Base-by-base conservation (phyloP, 2,888 invertebrate species). In the Eupsilia transversa region DNA sequence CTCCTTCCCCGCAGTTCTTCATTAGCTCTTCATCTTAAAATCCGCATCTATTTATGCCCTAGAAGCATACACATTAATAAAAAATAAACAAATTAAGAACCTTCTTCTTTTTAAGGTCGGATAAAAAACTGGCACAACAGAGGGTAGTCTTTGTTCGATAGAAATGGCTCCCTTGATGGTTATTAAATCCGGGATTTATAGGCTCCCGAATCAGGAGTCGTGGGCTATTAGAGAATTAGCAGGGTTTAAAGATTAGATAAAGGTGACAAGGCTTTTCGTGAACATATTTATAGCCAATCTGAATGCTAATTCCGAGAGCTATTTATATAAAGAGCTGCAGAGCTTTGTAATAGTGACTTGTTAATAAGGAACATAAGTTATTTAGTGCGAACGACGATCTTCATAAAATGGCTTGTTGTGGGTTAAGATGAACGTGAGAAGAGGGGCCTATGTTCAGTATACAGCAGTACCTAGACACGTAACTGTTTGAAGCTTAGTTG, bases 121-220 rank as follows among this genome's bases (percentile, higher is more conserved):
- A 38, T 68, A 23, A 38, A 74, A 76, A 52, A 59, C 23, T 74
- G 67, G 66, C 71, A 75, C 82, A 80, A 79, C 84, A 83, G 79
- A 79, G 80, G 80, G 75, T 70, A 66, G 72, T 74, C 80, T 86
- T 84, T 86, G 85, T 86, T 79, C 84, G 81, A 73, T 77, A 72
- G 73, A 84, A 92, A 91, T 88, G 79, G 88, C 74, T 89, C 91
- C 89, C 92, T 84, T 83, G 91, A 91, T 90, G 86, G 88, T 89
- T 91, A 92, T 92, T 92, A 91, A 91, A 90, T 88, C 88, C 85
- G 75, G 84, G 88, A 91, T 91, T 91, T 90, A 89, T 89, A 75
- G 78, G 67, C 80, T 80, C 79, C 81, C 82, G 74, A 85, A 90
- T 92, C 85, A 87, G 80, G 80, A 87, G 85, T 88, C 89, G 83